Conservation (phyloP, 2,113 vertebrate genomes). For the Paralichthys olivaceus region DNA sequence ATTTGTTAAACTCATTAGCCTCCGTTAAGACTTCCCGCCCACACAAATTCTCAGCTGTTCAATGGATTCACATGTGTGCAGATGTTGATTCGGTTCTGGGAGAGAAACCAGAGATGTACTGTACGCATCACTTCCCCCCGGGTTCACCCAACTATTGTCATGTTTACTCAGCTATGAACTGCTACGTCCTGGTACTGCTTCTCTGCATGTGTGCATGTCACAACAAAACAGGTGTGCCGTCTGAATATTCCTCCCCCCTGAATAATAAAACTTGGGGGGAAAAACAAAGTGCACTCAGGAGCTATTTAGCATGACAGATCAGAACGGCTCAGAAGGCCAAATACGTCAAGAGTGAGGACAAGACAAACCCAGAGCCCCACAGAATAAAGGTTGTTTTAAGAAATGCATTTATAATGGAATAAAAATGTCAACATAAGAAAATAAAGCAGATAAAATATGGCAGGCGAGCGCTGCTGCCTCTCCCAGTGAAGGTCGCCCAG, state of each 20-base stretch:
- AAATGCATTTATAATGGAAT: conserved; percentile 71
- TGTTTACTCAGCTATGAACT: conserved; percentile 37
- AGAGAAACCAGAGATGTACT: conserved; percentile 41
- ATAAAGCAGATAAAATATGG: conserved; percentile 73
- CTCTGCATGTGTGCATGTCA: conserved; percentile 17
- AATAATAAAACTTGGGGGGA: conserved; percentile 24
- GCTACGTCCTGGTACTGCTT: conserved; percentile 4
- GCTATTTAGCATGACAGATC: conserved; percentile 41
- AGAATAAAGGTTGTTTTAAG: conserved; percentile 39
- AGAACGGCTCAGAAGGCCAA: conserved; percentile 49
- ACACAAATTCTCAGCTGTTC: conserved; percentile 48
- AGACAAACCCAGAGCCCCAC: conserved; percentile 42
- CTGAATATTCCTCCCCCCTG: conserved; percentile 20
- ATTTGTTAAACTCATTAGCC: conserved; percentile 69
- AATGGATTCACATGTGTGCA: conserved; percentile 33
- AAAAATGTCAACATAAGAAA: conserved; percentile 75
- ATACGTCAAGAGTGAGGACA: conserved; percentile 35
- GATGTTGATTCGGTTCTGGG: conserved; percentile 35
- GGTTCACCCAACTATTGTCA: conserved; percentile 33
- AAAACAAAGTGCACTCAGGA: conserved; percentile 36
- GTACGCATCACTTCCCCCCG: conserved; percentile 32
- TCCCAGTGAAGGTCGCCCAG: conserved; percentile 46
- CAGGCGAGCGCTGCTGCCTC: conserved; percentile 54
- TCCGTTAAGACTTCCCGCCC: conserved; percentile 36
- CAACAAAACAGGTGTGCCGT: conserved; percentile 36